Evolutionary conservation across 2,888 invertebrate species (phyloP).

Genomic region (Lymantria monacha): DNA sequence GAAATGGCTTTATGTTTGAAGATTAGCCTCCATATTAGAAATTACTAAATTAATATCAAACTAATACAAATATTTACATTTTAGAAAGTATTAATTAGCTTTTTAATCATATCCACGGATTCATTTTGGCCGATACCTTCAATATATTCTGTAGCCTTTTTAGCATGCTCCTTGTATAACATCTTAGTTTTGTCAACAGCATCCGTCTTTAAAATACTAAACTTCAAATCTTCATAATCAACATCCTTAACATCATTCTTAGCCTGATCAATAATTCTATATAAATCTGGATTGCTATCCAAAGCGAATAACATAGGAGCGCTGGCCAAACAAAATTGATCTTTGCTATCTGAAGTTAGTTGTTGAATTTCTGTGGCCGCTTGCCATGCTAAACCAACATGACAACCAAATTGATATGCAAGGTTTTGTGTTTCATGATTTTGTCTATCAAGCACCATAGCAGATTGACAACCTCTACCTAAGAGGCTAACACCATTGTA

Average conservation of each 20-base stretch:
- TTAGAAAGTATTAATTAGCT: conserved; percentile 68
- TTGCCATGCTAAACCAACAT: conserved; percentile 92
- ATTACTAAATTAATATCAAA: too few relatives aligned
- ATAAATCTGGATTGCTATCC: conserved; percentile 88
- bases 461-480: conserved; percentile 91
- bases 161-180: conserved; percentile 68
- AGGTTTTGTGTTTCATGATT: conserved; percentile 84
- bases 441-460: conserved; percentile 89
- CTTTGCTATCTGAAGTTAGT: conserved; percentile 82
- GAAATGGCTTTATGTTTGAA: too few relatives aligned
- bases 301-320: conserved; percentile 93
- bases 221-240: conserved; percentile 84
- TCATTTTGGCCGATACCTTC: conserved; percentile 68
- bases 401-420: conserved; percentile 91
- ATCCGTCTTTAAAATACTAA: conserved; percentile 71
- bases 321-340: conserved; percentile 88
- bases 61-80: too few relatives aligned
- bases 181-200: conserved; percentile 67
- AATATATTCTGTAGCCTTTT: conserved; percentile 63
- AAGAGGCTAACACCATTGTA: conserved; percentile 85
- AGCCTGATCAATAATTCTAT: conserved; percentile 84
- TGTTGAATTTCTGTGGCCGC: conserved; percentile 76
- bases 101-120: conserved; percentile 72
- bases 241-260: conserved; percentile 85
- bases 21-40: too few relatives aligned